phyloP scores from a whole-genome alignment of 2,113 vertebrate species.

The cattle (Bos taurus) region DNA sequence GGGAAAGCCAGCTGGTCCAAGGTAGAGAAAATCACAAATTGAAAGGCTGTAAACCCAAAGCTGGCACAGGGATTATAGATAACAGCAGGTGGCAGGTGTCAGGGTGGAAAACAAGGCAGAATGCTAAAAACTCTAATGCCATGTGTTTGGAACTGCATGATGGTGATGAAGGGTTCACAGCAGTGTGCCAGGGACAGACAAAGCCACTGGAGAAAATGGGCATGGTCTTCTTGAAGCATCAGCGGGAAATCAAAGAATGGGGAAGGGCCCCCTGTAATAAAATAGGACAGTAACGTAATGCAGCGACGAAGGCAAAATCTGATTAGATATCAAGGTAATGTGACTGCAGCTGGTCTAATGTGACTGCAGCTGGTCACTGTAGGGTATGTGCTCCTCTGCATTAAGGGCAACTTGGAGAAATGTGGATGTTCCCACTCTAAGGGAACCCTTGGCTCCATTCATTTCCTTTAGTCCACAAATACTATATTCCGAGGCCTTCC shows the following conservation, averaged over 20 bases:
- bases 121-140: not conserved
- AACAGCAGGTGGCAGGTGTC: not conserved
- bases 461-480: not conserved
- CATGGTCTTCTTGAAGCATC: accelerated
- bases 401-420: not conserved
- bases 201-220: not conserved
- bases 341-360: not conserved
- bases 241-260: too few species aligned
- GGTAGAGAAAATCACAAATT: not conserved
- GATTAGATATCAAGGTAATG: not conserved
- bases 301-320: not conserved
- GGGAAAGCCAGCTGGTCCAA: not conserved
- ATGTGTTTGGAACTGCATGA: not conserved
- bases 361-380: not conserved
- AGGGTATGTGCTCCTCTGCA: not conserved
- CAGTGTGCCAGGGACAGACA: not conserved
- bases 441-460: not conserved
- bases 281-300: accelerated
- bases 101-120: not conserved
- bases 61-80: not conserved
- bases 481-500: not conserved
- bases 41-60: not conserved
- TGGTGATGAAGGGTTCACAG: not conserved
- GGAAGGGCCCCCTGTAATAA: not conserved
- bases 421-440: not conserved